These are phyloP conservation scores for Caenorhabditis sp. DNA, from an alignment of 2,888 invertebrate genomes.

Conservation along the genomic window DNA sequence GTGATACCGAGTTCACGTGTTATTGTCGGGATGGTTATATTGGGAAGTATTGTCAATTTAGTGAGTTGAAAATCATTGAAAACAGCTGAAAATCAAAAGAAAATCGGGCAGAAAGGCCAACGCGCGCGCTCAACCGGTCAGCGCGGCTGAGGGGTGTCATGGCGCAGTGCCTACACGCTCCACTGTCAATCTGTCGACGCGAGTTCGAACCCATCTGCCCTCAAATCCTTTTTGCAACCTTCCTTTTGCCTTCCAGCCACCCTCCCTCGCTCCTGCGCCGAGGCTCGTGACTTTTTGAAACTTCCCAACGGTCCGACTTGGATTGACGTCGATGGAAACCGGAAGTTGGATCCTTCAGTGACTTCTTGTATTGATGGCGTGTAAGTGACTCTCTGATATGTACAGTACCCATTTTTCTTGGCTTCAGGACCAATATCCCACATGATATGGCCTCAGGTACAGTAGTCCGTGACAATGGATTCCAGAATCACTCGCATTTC, in stretches of 20 bases:
- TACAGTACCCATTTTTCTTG: neutral
- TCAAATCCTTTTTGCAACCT: no score
- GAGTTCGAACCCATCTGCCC: no score
- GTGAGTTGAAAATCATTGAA: no score
- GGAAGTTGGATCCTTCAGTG: constrained; percentile 67
- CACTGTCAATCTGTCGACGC: no score
- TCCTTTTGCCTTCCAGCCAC: constrained; percentile 68
- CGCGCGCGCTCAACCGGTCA: no score
- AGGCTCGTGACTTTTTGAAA: constrained; percentile 72
- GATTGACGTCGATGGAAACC: constrained; percentile 79
- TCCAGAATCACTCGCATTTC: constrained; percentile 66
- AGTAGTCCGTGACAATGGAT: constrained; percentile 60
- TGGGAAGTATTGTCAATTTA: constrained; percentile 78
- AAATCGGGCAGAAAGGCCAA: no score
- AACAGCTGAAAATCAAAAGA: no score
- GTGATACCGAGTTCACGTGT: constrained; percentile 66
- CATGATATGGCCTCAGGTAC: constrained; percentile 75
- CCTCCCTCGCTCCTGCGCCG: constrained; percentile 76
- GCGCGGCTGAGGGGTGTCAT: no score
- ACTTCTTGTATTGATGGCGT: constrained; percentile 69
- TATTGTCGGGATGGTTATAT: constrained; percentile 73
- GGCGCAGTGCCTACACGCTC: no score
- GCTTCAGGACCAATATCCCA: constrained; percentile 68
- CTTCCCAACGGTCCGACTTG: constrained; percentile 74
- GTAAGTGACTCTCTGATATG: no score